These are phyloP conservation scores for Anolis sagrei DNA, from an alignment of 2,113 vertebrate species.

Conservation along the genomic window DNA sequence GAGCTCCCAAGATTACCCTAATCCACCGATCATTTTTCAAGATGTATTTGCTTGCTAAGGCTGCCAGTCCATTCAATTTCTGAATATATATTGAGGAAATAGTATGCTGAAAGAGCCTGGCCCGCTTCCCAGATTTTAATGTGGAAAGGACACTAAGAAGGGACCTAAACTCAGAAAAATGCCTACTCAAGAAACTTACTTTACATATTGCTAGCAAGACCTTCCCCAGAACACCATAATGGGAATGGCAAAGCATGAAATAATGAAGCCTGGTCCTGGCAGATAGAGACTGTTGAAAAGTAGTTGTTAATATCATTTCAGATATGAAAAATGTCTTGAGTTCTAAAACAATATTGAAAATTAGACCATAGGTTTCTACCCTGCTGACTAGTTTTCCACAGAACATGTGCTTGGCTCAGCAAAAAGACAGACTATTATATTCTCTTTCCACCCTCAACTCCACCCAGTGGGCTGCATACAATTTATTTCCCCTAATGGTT, in stretches of 20 bases:
- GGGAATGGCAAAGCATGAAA: neutral
- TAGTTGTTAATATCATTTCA: neutral
- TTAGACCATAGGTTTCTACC: neutral
- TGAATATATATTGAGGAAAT: no score
- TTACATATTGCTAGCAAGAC: neutral
- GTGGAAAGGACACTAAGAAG: neutral
- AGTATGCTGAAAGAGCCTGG: no score
- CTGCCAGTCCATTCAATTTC: no score
- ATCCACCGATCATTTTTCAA: no score
- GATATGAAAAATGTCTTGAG: neutral
- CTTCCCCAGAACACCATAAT: neutral
- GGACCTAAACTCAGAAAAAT: neutral
- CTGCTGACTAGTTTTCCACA: neutral
- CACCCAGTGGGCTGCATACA: neutral
- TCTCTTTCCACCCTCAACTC: neutral
- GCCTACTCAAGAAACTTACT: neutral
- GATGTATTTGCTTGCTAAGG: no score
- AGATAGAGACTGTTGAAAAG: neutral
- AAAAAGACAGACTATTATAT: neutral
- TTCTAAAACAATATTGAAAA: neutral
- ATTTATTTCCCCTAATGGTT: neutral
- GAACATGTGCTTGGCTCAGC: neutral
- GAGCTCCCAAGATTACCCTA: no score
- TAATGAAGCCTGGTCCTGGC: neutral
- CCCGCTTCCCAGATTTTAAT: neutral